These are phyloP conservation scores for Morpho deidamia DNA, from an alignment of 2,888 invertebrate genomes.

Conservation along the genomic window DNA sequence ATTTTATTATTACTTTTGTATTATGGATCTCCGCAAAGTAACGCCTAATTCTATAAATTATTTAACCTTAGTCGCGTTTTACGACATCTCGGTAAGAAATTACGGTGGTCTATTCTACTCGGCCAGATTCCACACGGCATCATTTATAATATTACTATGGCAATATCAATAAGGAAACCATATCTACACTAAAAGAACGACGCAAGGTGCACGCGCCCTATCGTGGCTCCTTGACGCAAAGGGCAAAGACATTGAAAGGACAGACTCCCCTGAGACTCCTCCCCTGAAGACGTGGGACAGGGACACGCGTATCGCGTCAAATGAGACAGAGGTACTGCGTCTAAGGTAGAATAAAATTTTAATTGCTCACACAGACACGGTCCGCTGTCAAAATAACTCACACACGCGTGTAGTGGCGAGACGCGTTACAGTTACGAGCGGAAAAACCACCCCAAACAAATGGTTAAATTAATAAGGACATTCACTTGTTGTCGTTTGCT, in stretches of 20 bases:
- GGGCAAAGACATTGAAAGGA: conserved; percentile 81
- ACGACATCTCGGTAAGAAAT: too few relatives aligned
- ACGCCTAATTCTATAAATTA: too few relatives aligned
- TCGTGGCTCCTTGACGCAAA: conserved; percentile 71
- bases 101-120: too few relatives aligned
- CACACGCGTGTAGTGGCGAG: conserved; percentile 51
- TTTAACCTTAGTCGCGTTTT: too few relatives aligned
- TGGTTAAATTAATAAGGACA: conserved; percentile 68
- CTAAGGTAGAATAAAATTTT: conserved; percentile 77
- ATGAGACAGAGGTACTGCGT: conserved; percentile 51
- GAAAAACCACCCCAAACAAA: conserved; percentile 71
- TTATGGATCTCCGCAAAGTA: too few relatives aligned
- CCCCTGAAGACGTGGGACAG: conserved; percentile 69
- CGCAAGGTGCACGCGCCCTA: conserved; percentile 61
- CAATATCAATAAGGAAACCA: conserved; percentile 34
- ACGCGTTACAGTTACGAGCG: conserved; percentile 57
- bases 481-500: conserved; percentile 49
- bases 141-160: background rate
- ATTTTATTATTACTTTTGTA: too few relatives aligned
- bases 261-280: conserved; percentile 81
- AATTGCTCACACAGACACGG: conserved; percentile 70
- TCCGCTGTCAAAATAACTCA: conserved; percentile 40
- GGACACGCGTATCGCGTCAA: conserved; percentile 51
- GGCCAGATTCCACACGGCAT: too few relatives aligned
- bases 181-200: conserved; percentile 51